Conservation (phyloP, 2,888 invertebrate genomes). For the Eumacrocentrus americanus region DNA sequence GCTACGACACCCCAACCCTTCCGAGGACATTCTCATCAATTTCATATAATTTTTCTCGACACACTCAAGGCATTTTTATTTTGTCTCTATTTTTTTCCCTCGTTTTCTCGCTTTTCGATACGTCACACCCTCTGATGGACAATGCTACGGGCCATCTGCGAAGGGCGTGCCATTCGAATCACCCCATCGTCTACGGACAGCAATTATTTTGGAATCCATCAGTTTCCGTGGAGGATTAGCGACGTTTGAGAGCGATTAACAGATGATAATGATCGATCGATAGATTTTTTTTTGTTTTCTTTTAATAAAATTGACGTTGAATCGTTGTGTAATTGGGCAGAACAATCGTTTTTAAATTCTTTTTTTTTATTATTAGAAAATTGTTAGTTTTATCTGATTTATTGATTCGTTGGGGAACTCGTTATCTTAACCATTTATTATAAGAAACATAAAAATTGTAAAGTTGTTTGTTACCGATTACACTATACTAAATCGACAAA, state of each 20-base stretch:
- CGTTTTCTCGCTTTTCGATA: constrained; percentile 29
- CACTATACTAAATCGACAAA: too few relatives aligned
- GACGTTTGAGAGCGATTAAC: constrained; percentile 45
- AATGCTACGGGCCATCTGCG: constrained; percentile 36
- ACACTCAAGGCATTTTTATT: constrained; percentile 33
- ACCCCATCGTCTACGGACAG: constrained; percentile 39
- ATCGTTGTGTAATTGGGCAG: neutral
- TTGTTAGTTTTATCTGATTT: too few relatives aligned
- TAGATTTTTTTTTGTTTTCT: neutral
- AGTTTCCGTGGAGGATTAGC: constrained; percentile 46
- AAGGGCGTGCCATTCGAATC: constrained; percentile 37
- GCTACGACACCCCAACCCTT: constrained; percentile 42
- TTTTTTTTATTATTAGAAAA: neutral
- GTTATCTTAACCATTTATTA: too few relatives aligned
- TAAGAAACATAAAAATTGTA: too few relatives aligned
- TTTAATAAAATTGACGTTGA: neutral
- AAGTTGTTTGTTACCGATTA: too few relatives aligned
- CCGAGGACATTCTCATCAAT: constrained; percentile 48
- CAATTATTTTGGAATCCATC: constrained; percentile 60
- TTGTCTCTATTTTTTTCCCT: constrained; percentile 25
- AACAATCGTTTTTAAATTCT: neutral
- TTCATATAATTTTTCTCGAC: constrained; percentile 48
- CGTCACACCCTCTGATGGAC: constrained; percentile 28
- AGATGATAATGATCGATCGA: constrained; percentile 48
- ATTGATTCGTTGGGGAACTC: too few relatives aligned